These are phyloP conservation scores for Drosophila nr. perissopoda DNA, from an alignment of 2,888 invertebrate genomes.

Conservation along the genomic window DNA sequence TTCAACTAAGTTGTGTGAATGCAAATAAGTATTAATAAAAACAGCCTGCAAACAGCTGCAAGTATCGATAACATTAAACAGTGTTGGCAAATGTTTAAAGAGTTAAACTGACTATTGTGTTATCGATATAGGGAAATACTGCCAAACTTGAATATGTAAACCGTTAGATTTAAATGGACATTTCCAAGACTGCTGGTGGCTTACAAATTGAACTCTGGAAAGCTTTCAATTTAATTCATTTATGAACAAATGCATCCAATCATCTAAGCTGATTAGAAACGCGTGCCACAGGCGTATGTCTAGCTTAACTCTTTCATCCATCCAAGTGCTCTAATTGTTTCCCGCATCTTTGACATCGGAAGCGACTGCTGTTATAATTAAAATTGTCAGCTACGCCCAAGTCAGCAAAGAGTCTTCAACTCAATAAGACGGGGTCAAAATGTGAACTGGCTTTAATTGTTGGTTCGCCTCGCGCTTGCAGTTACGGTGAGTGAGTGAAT, in stretches of 20 bases:
- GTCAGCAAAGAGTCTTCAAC: slow-evolving; percentile 36
- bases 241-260: slow-evolving; percentile 26
- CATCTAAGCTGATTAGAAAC: slow-evolving; percentile 33
- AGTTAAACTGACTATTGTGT: neutral
- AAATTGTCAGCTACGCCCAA: slow-evolving; percentile 75
- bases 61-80: slow-evolving; percentile 25
- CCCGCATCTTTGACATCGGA: slow-evolving; percentile 81
- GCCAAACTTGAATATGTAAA: slow-evolving; percentile 15
- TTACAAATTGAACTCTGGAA: neutral
- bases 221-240: slow-evolving; percentile 12
- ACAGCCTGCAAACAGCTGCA: slow-evolving; percentile 50
- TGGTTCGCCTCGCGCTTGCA: slow-evolving; percentile 31
- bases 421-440: slow-evolving; percentile 73
- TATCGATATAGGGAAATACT: slow-evolving; percentile 15
- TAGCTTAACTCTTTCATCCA: slow-evolving; percentile 51
- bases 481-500: slow-evolving; percentile 57
- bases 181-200: neutral
- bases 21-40: slow-evolving; percentile 36
- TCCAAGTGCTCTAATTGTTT: slow-evolving; percentile 73
- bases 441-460: slow-evolving; percentile 75
- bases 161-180: neutral
- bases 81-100: slow-evolving; percentile 31
- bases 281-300: slow-evolving; percentile 47
- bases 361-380: slow-evolving; percentile 68
- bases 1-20: slow-evolving; percentile 28